These are phyloP conservation scores for Austrolebias charrua DNA, from an alignment of 2,797 vertebrate species.

Conservation along the genomic window DNA sequence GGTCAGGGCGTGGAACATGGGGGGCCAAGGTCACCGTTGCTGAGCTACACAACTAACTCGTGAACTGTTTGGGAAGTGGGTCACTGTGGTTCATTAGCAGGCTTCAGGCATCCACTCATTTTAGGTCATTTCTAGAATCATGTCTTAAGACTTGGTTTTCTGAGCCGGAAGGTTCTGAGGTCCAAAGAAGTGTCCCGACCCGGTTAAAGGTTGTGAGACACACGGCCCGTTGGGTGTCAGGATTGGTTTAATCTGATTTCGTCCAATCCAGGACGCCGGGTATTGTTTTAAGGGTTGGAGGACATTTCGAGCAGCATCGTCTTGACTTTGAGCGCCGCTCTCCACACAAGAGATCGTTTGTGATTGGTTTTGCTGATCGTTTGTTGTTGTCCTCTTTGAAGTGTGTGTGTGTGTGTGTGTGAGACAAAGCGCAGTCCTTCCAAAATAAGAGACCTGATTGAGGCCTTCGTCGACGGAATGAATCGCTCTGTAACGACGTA, in stretches of 20 bases:
- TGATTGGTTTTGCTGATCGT: constrained; percentile 60
- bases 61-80: background rate
- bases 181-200: no score
- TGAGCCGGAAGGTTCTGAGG: background rate
- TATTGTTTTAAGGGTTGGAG: constrained; percentile 11
- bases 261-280: constrained; percentile 22
- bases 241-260: constrained; percentile 7
- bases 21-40: constrained; percentile 60
- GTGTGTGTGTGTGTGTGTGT: constrained; percentile 33
- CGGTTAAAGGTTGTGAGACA: no score
- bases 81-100: background rate
- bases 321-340: constrained; percentile 43
- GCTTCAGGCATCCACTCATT: background rate
- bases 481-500: constrained; percentile 65
- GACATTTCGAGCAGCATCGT: constrained; percentile 26
- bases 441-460: constrained; percentile 58
- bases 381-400: constrained; percentile 56
- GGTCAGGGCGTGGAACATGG: constrained; percentile 34
- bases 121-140: background rate
- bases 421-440: constrained; percentile 26
- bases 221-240: background rate
- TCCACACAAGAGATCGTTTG: constrained; percentile 37
- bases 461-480: constrained; percentile 66
- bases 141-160: constrained; percentile 7
- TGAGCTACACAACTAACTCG: constrained; percentile 2